These are phyloP conservation scores for Mormyrus lacerda DNA, from an alignment of 2,113 vertebrate genomes.

Conservation along the genomic window DNA sequence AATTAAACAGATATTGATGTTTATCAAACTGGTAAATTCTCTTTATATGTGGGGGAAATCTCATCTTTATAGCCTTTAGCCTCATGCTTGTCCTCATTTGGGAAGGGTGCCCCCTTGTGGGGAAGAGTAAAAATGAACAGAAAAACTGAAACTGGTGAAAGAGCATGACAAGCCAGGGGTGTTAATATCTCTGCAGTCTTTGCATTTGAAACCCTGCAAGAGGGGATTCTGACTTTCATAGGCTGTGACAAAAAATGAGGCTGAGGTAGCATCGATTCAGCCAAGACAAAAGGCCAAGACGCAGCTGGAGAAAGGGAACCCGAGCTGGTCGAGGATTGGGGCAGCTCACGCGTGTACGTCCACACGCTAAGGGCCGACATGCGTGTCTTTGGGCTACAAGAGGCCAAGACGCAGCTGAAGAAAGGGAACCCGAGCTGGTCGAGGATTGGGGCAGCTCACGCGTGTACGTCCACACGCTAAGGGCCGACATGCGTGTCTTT, in stretches of 20 bases:
- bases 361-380: no score
- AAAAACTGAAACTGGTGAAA: not conserved
- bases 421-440: no score
- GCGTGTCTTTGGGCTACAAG: no score
- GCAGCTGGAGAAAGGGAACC: no score
- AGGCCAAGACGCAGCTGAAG: not conserved
- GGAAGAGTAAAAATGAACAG: not conserved
- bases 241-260: not conserved
- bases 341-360: no score
- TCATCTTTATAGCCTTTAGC: not conserved
- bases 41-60: not conserved
- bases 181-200: not conserved
- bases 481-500: no score
- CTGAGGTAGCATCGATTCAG: not conserved
- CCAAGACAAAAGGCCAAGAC: no score
- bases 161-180: not conserved
- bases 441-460: no score
- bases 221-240: not conserved
- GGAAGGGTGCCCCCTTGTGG: slow-evolving; percentile 7
- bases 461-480: no score
- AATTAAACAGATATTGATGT: not conserved
- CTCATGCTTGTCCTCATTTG: not conserved
- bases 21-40: not conserved
- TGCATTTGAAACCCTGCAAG: not conserved
- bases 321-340: no score